A percentile compares a stretch with the other conserved stretches of the same genome.
Conservation (phyloP, 1,140 invertebrate species). For the Araneus ventricosus region DNA sequence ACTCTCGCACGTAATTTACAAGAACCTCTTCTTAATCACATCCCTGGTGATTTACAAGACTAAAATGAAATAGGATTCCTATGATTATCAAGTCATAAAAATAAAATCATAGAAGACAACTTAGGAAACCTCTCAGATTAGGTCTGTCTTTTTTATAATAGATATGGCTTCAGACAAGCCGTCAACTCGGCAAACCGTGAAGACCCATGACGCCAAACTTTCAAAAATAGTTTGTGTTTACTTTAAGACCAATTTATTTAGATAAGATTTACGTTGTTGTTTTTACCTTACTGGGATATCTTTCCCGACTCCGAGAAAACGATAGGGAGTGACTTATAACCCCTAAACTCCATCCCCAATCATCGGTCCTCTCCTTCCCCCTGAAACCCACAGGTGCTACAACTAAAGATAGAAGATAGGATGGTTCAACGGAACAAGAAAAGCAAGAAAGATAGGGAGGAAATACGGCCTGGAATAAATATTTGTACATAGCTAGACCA, state of each 20-base stretch:
- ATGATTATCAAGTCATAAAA: no score
- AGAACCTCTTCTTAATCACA: no score
- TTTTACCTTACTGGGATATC: conserved; percentile 44
- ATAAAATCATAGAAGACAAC: no score
- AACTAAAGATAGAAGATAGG: conserved; percentile 45
- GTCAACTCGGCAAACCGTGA: not conserved
- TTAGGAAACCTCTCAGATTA: not conserved
- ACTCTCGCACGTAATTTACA: no score
- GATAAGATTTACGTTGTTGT: conserved; percentile 24
- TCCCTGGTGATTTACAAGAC: no score
- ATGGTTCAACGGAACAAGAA: not conserved
- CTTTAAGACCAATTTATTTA: conserved; percentile 43
- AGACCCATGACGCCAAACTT: not conserved
- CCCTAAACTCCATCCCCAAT: not conserved
- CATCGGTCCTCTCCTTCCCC: not conserved
- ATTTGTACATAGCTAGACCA: conserved; percentile 19
- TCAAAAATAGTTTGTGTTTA: conserved; percentile 27
- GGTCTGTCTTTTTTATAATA: not conserved
- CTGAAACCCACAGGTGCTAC: not conserved
- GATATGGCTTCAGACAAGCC: not conserved
- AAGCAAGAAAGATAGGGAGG: not conserved
- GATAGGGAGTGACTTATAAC: conserved; percentile 28
- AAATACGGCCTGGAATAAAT: conserved; percentile 39
- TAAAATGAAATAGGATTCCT: no score
- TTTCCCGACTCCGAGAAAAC: not conserved